Base-by-base conservation (phyloP, 2,888 invertebrate genomes). In the Emmelina monodactyla region DNA sequence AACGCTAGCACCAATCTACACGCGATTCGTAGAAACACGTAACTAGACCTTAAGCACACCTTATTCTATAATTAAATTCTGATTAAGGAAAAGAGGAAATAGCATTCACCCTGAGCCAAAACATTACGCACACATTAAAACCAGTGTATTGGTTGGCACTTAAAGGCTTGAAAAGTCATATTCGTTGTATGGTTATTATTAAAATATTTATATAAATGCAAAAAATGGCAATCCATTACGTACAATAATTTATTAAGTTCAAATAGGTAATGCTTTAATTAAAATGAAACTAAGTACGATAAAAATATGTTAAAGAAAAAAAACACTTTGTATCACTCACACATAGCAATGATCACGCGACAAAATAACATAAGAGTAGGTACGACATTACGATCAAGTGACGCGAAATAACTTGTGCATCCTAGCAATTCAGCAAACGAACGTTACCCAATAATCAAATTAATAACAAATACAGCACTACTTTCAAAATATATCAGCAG, bases 181-280 rank as follows among this genome's bases (percentile, higher is more conserved):
- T 58, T 59, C 59, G 58, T 57, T 59, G 58, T 57, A 41, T 35
- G 41, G 41, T 45, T 41, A 42, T n/a, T n/a, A n/a, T n/a, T n/a
- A n/a, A n/a, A n/a, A n/a, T n/a, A n/a, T n/a, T 62, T 65, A 57
- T 59, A 66, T 78, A 79, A 79, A 79, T 79, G 78, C 78, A 76
- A 68, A 62, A 64, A 73, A 79, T 78, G 78, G 78, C 78, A 75
- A 73, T 62, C 25, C 25, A 25, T 25, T 25, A 9, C 25, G 9
- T 25, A 25, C 9, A 41, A 32, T 31, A 22, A 16, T 12, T 14
- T 13, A 31, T 14, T 15, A 10, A 31, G 14, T 14, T 25, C 22
- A 29, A 29, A 38, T 28, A 28, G 22, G 31, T 42, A 31, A 40
- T 34, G 13, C 13, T 19, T 13, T 25, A 28, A 9, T 34, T 28